Conservation (phyloP, 2,888 invertebrate species). For the Drosophila conformis region DNA sequence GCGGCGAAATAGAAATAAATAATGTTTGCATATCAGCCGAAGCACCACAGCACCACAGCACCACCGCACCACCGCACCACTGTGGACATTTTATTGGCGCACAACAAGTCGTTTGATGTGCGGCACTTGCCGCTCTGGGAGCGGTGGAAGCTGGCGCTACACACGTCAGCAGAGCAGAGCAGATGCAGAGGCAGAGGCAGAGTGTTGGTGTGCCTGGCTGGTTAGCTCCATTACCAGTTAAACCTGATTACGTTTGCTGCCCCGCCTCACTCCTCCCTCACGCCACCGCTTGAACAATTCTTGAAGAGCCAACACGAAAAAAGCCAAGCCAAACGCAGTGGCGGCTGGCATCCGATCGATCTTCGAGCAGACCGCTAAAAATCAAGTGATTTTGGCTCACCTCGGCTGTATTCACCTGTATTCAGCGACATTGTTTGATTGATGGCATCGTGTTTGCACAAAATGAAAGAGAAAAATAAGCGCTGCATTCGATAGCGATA, state of each 20-base stretch:
- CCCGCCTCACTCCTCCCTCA: neutral
- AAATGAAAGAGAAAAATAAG: neutral
- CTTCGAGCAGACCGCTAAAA: conserved; percentile 12
- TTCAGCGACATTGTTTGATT: conserved; percentile 8
- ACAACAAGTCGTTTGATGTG: conserved; percentile 78
- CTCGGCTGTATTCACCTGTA: conserved; percentile 27
- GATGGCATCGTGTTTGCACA: conserved; percentile 1
- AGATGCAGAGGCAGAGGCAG: conserved; percentile 10
- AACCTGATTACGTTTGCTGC: conserved; percentile 67
- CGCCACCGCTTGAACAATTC: conserved; percentile 59
- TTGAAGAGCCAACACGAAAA: conserved; percentile 52
- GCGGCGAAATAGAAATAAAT: conserved; percentile 71
- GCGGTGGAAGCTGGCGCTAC: conserved; percentile 59
- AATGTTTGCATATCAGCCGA: conserved; percentile 78
- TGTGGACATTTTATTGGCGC: conserved; percentile 79
- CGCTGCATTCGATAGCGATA: neutral
- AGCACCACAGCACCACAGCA: conserved; percentile 31
- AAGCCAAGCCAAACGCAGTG: conserved; percentile 32
- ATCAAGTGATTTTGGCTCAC: conserved; percentile 50
- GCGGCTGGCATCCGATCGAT: conserved; percentile 19
- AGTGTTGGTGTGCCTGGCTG: conserved; percentile 20
- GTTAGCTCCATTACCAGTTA: conserved; percentile 67
- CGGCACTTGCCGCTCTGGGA: conserved; percentile 59
- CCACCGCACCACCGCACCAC: conserved; percentile 59
- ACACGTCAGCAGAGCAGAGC: conserved; percentile 44